Conservation (phyloP, 2,888 invertebrate species). For the Limnephilus lunatus region DNA sequence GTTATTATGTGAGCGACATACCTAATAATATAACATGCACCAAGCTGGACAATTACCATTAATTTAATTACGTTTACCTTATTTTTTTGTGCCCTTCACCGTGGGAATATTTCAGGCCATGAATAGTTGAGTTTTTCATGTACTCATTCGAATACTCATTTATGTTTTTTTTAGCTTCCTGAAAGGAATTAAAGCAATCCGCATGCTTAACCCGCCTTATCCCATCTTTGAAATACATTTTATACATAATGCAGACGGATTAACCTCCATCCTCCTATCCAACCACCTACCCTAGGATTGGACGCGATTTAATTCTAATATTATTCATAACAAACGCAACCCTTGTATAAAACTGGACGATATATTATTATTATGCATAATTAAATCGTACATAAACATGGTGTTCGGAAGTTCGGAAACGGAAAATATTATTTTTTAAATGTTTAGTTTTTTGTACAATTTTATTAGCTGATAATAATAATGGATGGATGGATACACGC, state of each 20-base stretch:
- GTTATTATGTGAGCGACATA: no score
- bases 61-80: constrained; percentile 14
- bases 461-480: background rate
- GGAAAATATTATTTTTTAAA: background rate
- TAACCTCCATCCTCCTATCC: background rate
- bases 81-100: constrained; percentile 16
- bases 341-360: background rate
- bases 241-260: background rate
- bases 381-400: background rate
- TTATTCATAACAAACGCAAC: background rate
- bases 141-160: constrained; percentile 44
- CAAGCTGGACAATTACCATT: background rate
- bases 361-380: background rate
- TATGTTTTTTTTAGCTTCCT: background rate
- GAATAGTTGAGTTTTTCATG: constrained; percentile 48
- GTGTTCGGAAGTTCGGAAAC: background rate
- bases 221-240: background rate
- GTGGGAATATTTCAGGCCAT: constrained; percentile 47
- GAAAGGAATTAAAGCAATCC: background rate
- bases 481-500: background rate
- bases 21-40: no score
- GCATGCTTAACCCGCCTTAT: background rate
- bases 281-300: background rate
- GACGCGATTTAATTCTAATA: background rate
- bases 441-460: background rate